Evolutionary conservation across 2,888 invertebrate species (phyloP).

Genomic region (Cordylochernes scorpioides): DNA sequence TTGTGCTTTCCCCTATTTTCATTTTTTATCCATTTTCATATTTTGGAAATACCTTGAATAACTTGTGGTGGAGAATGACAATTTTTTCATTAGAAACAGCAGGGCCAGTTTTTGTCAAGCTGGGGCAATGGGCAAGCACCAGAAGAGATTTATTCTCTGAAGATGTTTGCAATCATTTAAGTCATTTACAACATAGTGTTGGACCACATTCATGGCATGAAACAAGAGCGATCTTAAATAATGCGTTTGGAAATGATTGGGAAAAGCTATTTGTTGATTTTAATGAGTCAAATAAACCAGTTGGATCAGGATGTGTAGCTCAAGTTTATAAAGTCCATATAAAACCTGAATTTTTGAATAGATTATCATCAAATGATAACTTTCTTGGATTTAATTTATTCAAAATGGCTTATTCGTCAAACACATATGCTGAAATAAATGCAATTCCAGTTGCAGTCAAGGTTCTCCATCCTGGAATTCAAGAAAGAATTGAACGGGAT

Average conservation of each 20-base stretch:
- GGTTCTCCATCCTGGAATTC: slow-evolving; percentile 25
- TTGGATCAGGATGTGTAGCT: slow-evolving; percentile 29
- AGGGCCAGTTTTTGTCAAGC: slow-evolving; percentile 28
- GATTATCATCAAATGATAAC: too few relatives aligned
- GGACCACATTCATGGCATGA: slow-evolving; percentile 22
- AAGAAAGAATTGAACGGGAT: slow-evolving; percentile 21
- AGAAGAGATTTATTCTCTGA: slow-evolving; percentile 25
- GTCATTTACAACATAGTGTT: slow-evolving; percentile 20
- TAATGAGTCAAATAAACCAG: slow-evolving; percentile 20
- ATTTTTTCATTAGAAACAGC: slow-evolving; percentile 20
- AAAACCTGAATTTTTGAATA: slow-evolving; percentile 8
- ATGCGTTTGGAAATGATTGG: slow-evolving; percentile 22
- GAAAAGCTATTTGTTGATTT: slow-evolving; percentile 21
- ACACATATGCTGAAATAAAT: too few relatives aligned
- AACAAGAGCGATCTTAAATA: slow-evolving; percentile 19
- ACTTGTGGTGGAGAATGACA: slow-evolving; percentile 15
- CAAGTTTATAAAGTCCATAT: slow-evolving; percentile 20
- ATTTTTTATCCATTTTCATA: slow-evolving; percentile 15
- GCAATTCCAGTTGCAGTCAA: too few relatives aligned
- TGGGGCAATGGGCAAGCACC: slow-evolving; percentile 29
- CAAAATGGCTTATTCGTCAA: too few relatives aligned
- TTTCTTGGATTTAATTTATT: too few relatives aligned
- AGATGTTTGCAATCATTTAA: slow-evolving; percentile 23
- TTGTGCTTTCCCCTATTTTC: slow-evolving; percentile 16
- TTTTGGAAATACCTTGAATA: slow-evolving; percentile 5